Conservation (phyloP, 1,140 invertebrate species). For the Heliconius melpomene region DNA sequence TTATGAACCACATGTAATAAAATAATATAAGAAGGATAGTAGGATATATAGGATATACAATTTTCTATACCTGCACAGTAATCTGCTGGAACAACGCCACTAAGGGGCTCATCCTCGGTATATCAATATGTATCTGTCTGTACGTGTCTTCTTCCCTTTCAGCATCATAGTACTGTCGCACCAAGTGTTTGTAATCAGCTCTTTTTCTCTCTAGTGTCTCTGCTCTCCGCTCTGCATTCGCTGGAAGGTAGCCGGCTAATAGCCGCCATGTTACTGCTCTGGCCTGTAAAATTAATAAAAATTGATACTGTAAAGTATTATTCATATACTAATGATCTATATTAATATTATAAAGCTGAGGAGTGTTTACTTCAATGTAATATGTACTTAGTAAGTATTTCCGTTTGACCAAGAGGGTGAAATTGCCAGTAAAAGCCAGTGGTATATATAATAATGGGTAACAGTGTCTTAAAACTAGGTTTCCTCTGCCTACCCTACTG, state of each 20-base stretch:
- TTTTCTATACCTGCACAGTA: slow-evolving; percentile 62
- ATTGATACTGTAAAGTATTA: too few relatives aligned
- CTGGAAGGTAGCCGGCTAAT: slow-evolving; percentile 94
- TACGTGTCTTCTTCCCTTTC: slow-evolving; percentile 98
- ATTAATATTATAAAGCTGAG: too few relatives aligned
- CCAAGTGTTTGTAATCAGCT: slow-evolving; percentile 96
- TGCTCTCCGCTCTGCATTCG: slow-evolving; percentile 91
- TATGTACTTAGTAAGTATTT: too few relatives aligned
- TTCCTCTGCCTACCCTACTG: too few relatives aligned
- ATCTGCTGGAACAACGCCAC: slow-evolving; percentile 71
- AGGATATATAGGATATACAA: not conserved
- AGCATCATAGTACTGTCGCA: slow-evolving; percentile 97
- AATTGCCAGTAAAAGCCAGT: too few relatives aligned
- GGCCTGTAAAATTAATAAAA: slow-evolving; percentile 66
- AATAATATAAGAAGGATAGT: too few relatives aligned
- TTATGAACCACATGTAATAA: too few relatives aligned
- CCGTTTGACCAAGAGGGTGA: too few relatives aligned
- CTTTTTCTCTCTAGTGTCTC: slow-evolving; percentile 94
- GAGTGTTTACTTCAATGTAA: too few relatives aligned
- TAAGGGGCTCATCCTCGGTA: slow-evolving; percentile 73
- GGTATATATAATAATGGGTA: too few relatives aligned
- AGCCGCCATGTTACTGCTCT: slow-evolving; percentile 85
- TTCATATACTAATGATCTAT: too few relatives aligned
- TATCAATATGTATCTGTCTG: slow-evolving; percentile 85
- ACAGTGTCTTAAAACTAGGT: too few relatives aligned